phyloP scores from a whole-genome alignment of 1,140 invertebrate genomes.

The Pristionchus pacificus region DNA sequence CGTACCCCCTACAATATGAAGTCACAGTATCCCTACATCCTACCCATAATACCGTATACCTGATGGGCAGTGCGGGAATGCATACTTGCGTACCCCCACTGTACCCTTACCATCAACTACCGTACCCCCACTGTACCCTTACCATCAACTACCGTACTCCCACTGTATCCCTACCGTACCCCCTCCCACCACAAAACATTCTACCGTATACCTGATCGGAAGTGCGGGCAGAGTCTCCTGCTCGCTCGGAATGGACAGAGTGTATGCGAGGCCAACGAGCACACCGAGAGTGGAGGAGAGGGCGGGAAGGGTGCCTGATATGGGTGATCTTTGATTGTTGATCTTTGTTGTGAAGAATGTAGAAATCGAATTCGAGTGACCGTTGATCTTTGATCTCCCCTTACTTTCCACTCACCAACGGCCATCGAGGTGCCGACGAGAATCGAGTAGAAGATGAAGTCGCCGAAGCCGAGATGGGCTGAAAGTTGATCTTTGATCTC shows the following conservation, averaged over 20 bases:
- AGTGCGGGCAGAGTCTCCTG: not conserved
- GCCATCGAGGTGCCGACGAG: not conserved
- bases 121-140: no score
- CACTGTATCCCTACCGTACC: no score
- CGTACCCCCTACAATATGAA: no score
- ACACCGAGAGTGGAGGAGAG: not conserved
- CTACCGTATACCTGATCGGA: not conserved
- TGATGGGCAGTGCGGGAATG: no score
- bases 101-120: no score
- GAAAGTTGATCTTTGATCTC: not conserved
- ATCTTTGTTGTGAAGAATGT: no score
- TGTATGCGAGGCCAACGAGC: not conserved
- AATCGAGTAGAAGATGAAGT: not conserved
- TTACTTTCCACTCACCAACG: not conserved
- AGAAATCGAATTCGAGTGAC: not conserved
- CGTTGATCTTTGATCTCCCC: not conserved
- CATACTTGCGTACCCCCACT: no score
- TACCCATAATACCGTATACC: no score
- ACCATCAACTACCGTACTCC: no score
- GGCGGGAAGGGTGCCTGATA: not conserved
- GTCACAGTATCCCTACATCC: no score
- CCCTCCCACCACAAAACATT: no score
- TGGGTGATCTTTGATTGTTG: no score
- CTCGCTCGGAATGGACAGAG: not conserved
- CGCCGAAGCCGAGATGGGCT: not conserved